Base-by-base conservation (phyloP, 2,797 vertebrate genomes). In the Fistularia commersonii region DNA sequence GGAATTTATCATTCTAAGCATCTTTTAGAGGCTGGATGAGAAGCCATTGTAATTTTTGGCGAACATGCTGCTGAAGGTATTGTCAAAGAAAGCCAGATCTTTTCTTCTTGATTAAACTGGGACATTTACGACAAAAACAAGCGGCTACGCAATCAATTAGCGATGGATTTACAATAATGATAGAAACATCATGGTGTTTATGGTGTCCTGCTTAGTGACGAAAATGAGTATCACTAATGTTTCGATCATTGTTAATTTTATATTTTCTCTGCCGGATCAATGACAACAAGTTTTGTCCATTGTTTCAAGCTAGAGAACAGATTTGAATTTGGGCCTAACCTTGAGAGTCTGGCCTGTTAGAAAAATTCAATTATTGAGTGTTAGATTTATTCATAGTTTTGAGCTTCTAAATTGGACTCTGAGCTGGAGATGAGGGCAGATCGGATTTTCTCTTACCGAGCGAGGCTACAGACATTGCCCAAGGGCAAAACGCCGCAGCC, bases 341-440 rank as follows among this genome's bases (percentile, higher is more conserved):
- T 87, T 87, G 79, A 80, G 72, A 82, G 80, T 83, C 44, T 66
- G 50, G 45, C 56, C 61, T 14, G 60, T 78, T 77, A 76, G 74
- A 81, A 80, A 76, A 87, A 79, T 82, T 86, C 77, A 88, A 86
- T 86, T 81, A 85, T 64, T 51, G 57, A 61, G 66, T 73, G 73
- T 81, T 76, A 72, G 81, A 87, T 86, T 82, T 83, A 83, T 86
- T 86, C 74, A 74, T 84, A 70, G 78, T 77, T 86, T 64, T 64
- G 52, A 76, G 76, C 68, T 64, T 61, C 66, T 81, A 68, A 83
- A 85, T 84, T 82, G 64, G 65, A 80, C 72, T 74, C 50, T 8
- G 65, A 75, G 70, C 49, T 49, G 52, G 70, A 79, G 75, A 66
- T 48, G 55, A 76, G 72, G 40, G 37, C 54, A 74, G 72, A 79